Conservation (phyloP, 2,888 invertebrate genomes). For the Cerceris ruficornis region DNA sequence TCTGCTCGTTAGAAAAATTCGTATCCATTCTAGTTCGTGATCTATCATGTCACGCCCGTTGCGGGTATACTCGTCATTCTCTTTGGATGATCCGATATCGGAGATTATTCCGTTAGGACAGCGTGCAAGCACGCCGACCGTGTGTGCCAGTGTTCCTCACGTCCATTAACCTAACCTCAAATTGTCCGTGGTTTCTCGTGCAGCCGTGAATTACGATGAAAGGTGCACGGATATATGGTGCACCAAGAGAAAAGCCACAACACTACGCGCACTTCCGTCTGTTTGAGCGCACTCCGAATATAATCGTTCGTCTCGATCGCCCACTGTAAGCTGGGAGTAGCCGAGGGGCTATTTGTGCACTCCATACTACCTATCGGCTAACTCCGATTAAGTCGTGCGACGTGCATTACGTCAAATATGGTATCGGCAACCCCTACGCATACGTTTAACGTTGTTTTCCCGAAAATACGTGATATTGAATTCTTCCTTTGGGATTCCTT, state of each 20-base stretch:
- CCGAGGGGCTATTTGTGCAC: slow-evolving; percentile 67
- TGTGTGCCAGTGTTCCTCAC: slow-evolving; percentile 12
- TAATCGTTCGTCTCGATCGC: slow-evolving; percentile 62
- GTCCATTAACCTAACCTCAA: slow-evolving; percentile 50
- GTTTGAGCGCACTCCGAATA: slow-evolving; percentile 53
- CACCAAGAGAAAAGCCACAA: slow-evolving; percentile 18
- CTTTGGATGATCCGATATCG: slow-evolving; percentile 29
- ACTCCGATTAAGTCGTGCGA: slow-evolving; percentile 46
- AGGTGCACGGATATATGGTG: slow-evolving; percentile 11
- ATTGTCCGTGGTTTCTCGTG: slow-evolving; percentile 6
- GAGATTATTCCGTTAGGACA: slow-evolving; percentile 51
- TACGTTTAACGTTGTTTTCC: slow-evolving; percentile 16
- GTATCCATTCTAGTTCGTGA: slow-evolving; percentile 57
- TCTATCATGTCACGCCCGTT: slow-evolving; percentile 55
- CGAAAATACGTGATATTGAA: neutral
- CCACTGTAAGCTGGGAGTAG: slow-evolving; percentile 56
- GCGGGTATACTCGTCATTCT: slow-evolving; percentile 49
- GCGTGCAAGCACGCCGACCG: slow-evolving; percentile 45
- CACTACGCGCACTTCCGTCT: slow-evolving; percentile 54
- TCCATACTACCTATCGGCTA: slow-evolving; percentile 63
- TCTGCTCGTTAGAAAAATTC: slow-evolving; percentile 57
- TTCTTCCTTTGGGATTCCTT: neutral
- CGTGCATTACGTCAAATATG: slow-evolving; percentile 30
- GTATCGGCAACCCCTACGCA: slow-evolving; percentile 33
- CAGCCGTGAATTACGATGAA: neutral